These are phyloP conservation scores for Eilema caniola DNA, from an alignment of 2,888 invertebrate genomes.

Conservation along the genomic window DNA sequence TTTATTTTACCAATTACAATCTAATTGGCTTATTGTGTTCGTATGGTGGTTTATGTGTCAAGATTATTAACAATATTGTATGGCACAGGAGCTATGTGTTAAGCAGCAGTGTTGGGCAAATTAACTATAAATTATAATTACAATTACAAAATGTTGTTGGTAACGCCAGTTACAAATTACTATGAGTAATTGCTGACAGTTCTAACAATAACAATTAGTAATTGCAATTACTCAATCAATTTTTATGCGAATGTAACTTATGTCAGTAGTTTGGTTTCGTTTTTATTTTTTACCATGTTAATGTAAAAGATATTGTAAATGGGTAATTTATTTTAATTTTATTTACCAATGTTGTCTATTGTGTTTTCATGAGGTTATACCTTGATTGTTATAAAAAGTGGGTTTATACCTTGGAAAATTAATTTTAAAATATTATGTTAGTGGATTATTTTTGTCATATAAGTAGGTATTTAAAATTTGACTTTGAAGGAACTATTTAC, in stretches of 20 bases:
- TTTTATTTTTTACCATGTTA: not conserved
- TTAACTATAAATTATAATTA: not conserved
- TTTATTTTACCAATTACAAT: not conserved
- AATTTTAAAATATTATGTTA: not conserved
- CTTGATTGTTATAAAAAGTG: not conserved
- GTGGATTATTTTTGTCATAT: too few relatives aligned
- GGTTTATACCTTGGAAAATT: not conserved
- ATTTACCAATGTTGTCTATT: not conserved
- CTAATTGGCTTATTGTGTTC: constrained; percentile 3
- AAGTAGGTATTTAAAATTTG: not conserved
- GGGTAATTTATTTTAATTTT: not conserved
- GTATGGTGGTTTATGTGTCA: too few relatives aligned
- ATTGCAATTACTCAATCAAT: not conserved
- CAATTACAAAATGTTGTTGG: not conserved
- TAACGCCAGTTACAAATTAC: not conserved
- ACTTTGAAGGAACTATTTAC: not conserved
- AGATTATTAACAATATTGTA: not conserved
- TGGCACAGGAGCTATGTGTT: not conserved
- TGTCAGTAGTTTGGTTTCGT: not conserved
- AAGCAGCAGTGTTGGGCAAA: not conserved
- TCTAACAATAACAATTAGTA: not conserved
- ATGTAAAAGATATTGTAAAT: not conserved
- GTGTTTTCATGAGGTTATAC: not conserved
- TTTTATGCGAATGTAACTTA: not conserved
- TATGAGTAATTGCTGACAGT: not conserved